A percentile compares a stretch with the other conserved stretches of the same genome.
Conservation (phyloP, 2,113 vertebrate genomes). For the Gopherus flavomarginatus region DNA sequence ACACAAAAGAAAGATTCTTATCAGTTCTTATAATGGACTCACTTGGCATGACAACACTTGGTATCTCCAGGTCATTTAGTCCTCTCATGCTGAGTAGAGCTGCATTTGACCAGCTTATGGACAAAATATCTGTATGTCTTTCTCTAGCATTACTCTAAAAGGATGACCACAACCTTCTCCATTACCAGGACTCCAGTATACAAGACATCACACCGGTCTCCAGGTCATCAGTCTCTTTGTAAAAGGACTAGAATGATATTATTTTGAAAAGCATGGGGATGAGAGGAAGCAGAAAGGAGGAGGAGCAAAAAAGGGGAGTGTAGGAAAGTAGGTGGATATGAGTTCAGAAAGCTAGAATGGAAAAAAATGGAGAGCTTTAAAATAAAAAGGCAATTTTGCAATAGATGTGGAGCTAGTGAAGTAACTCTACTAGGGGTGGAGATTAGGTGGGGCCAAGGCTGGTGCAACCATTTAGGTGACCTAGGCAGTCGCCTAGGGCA, state of each 20-base stretch:
- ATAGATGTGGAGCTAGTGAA: background rate
- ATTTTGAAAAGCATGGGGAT: background rate
- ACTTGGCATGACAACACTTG: fast-evolving
- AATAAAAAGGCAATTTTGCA: background rate
- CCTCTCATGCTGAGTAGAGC: no score
- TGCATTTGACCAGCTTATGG: no score
- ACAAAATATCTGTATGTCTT: background rate
- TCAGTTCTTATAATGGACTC: background rate
- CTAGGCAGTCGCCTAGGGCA: no score
- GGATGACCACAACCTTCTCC: background rate
- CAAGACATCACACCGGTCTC: background rate
- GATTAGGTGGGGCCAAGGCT: background rate
- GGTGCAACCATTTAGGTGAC: no score
- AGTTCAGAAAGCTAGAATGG: background rate
- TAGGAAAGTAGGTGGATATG: background rate
- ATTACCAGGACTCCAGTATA: background rate
- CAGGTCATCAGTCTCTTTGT: background rate
- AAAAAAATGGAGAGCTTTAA: background rate
- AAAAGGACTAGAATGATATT: background rate
- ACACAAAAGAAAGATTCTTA: background rate
- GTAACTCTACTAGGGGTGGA: background rate
- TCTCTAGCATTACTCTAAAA: background rate
- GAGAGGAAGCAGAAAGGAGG: background rate
- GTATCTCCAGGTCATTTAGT: background rate
- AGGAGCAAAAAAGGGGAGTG: background rate